Evolutionary conservation across 2,797 vertebrate genomes (phyloP).

Genomic region (Eulemur coronatus): DNA sequence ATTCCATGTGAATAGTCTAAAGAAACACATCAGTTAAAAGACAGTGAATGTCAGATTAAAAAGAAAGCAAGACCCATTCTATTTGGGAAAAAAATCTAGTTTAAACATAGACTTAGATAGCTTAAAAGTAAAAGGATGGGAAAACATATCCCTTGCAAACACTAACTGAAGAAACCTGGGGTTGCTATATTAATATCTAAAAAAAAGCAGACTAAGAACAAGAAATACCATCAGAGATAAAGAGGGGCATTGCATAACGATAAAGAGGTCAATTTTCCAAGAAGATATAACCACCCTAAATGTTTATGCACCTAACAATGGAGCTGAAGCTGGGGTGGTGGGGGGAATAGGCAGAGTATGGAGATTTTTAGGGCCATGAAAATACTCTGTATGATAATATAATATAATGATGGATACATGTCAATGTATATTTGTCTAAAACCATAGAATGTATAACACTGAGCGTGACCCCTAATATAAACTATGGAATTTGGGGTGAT

Average conservation of each 20-base stretch:
- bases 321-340: background rate
- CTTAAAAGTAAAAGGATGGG: background rate
- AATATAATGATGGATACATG: background rate
- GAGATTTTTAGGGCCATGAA: background rate
- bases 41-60: background rate
- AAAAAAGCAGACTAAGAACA: background rate
- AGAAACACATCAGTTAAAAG: background rate
- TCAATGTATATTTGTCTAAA: background rate
- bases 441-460: background rate
- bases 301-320: background rate
- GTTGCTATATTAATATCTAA: background rate
- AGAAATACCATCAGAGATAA: background rate
- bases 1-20: background rate
- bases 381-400: background rate
- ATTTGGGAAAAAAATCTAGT: background rate
- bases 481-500: background rate
- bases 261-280: background rate
- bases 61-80: background rate
- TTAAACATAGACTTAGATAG: background rate
- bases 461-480: background rate
- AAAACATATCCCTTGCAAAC: background rate
- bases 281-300: background rate
- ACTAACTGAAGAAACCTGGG: background rate
- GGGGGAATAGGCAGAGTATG: background rate
- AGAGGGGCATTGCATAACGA: background rate